Conservation (phyloP, 2,888 invertebrate genomes). For the Acleris emargana region DNA sequence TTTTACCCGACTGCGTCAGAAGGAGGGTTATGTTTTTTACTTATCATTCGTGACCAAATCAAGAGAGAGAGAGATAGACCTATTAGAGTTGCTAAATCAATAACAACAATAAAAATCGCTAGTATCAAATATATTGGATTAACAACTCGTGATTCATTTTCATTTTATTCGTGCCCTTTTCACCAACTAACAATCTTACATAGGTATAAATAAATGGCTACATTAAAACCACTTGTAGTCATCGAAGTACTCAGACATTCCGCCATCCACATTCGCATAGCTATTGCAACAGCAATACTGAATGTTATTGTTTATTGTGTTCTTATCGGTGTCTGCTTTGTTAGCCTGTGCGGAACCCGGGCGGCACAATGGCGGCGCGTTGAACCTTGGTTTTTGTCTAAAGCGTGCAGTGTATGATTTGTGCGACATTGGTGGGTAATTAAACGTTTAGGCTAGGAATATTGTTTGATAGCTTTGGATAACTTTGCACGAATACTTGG, state of each 20-base stretch:
- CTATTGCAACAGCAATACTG: slow-evolving; percentile 66
- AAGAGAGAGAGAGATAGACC: too few species aligned
- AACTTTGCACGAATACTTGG: too few species aligned
- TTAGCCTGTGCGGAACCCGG: slow-evolving; percentile 61
- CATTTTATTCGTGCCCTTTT: too few species aligned
- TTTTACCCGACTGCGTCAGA: too few species aligned
- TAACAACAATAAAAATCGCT: too few species aligned
- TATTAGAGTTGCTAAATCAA: too few species aligned
- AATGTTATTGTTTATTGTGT: slow-evolving; percentile 83
- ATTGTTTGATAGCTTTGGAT: not conserved
- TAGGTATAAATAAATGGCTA: not conserved
- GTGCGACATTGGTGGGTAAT: slow-evolving; percentile 30
- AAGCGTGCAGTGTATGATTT: slow-evolving; percentile 23
- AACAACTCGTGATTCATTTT: too few species aligned
- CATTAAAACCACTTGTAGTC: slow-evolving; percentile 5
- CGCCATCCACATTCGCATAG: slow-evolving; percentile 64
- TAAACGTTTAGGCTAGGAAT: slow-evolving; percentile 9
- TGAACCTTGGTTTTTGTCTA: slow-evolving; percentile 69
- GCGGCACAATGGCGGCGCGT: slow-evolving; percentile 64
- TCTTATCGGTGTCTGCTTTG: slow-evolving; percentile 77
- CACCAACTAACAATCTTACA: not conserved
- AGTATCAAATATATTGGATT: too few species aligned
- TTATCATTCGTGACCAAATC: too few species aligned
- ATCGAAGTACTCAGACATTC: slow-evolving; percentile 39
- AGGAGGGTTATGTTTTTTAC: too few species aligned